A percentile compares a stretch with the other conserved stretches of the same genome.
phyloP scores from a whole-genome alignment of 1,140 invertebrate species.

The Ditylenchus dipsaci region DNA sequence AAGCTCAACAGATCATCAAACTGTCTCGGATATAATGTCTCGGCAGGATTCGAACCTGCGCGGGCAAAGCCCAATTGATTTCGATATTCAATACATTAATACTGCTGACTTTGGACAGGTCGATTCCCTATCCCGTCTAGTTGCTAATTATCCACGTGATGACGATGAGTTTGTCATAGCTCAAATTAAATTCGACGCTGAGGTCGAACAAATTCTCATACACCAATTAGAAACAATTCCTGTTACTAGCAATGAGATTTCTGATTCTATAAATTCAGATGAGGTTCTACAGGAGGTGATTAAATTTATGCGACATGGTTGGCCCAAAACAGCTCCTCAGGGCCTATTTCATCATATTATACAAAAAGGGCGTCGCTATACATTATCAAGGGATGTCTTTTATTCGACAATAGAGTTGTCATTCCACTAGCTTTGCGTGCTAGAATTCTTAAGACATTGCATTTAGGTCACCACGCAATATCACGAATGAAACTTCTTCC shows the following conservation, averaged over 20 bases:
- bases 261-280: background rate
- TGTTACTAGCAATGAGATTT: background rate
- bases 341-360: background rate
- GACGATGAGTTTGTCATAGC: background rate
- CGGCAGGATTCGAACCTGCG: too few relatives aligned
- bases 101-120: slow-evolving; percentile 14
- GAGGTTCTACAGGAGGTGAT: background rate
- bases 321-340: background rate
- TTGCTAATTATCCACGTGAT: background rate
- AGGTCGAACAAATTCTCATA: background rate
- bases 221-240: background rate
- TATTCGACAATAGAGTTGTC: background rate
- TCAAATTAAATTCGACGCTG: background rate
- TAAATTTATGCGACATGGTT: background rate
- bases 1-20: too few relatives aligned
- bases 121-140: background rate
- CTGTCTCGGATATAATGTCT: slow-evolving; percentile 5
- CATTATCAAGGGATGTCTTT: background rate
- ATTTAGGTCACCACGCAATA: background rate
- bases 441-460: slow-evolving; percentile 5
- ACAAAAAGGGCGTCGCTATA: background rate
- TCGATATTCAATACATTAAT: background rate
- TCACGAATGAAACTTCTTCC: background rate
- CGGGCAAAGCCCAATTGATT: too few relatives aligned
- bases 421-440: background rate